Base-by-base conservation (phyloP, 2,888 invertebrate species). In the Mantis religiosa region DNA sequence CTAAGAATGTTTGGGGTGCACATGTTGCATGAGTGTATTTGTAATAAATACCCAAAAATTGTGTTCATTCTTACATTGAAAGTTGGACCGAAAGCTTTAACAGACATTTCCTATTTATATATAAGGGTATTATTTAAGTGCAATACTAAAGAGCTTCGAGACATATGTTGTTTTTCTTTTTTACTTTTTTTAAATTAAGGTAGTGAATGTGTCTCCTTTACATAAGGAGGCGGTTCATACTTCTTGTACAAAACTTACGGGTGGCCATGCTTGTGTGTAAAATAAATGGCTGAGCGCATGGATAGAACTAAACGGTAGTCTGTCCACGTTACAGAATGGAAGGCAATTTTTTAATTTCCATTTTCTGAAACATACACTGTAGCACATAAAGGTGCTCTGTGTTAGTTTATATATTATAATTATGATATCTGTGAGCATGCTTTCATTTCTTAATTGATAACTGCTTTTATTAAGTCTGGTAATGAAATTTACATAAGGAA, bases 1-100 rank as follows among this genome's bases (percentile, higher is more conserved):
- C 83, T 28, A 71, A 7, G 87, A 88, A 84, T 85, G 89, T 89
- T 89, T 89, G 89, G 89, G 89, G 89, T 89, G 88, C 89, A 82
- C 27, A 82, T 84, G 47, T 34, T 82, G 88, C 85, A 85, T 89
- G 88, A 71, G 85, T 41, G 15, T 82, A 54, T 34, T n/a, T 82
- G 54, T 71, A 71, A 71, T 71, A 25, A 71, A 71, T 20, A 71
- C 54, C 54, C 25, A 71, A 41, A 71, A 71, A 71, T 71, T 71
- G 54, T 71, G 54, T 71, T 71, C 54, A 71, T 25, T 71, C 54
- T 71, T 71, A 20, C 20, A 71, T 71, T 71, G 20, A 71, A 71
- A 71, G 54, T 47, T 34, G 85, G 47, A 85, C 85, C 85, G 47
- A 41, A 88, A 88, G 88, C 88, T 88, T 88, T 88, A 88, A 88